phyloP scores from a whole-genome alignment of 1,140 invertebrate genomes.

The Sesamia nonagrioides region DNA sequence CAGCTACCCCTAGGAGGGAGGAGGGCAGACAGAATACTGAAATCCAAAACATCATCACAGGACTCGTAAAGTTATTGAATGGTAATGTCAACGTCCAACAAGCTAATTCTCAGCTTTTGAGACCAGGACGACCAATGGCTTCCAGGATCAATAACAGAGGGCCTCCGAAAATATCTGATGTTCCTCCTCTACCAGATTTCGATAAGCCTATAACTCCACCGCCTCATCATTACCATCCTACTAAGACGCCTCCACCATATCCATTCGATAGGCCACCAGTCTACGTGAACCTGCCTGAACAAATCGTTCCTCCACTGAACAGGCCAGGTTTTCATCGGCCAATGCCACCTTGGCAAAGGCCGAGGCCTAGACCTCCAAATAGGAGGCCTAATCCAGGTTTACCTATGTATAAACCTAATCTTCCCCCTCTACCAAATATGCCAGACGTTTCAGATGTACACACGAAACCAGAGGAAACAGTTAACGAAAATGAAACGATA shows the following conservation, averaged over 20 bases:
- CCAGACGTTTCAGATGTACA: conserved; percentile 60
- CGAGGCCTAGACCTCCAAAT: conserved; percentile 84
- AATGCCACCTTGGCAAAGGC: conserved; percentile 89
- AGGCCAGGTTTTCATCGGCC: conserved; percentile 88
- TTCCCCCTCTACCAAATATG: conserved; percentile 62
- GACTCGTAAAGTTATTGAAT: conserved; percentile 95
- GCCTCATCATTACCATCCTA: conserved; percentile 74
- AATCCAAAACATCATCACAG: conserved; percentile 96
- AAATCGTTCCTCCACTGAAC: conserved; percentile 90
- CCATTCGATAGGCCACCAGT: conserved; percentile 91
- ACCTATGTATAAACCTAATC: conserved; percentile 82
- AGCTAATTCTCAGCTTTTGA: conserved; percentile 89
- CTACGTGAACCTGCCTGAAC: conserved; percentile 92
- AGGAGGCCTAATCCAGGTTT: conserved; percentile 83
- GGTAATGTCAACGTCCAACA: conserved; percentile 94
- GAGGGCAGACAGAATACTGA: conserved; percentile 90
- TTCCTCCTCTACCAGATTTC: conserved; percentile 91
- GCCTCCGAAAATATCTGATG: conserved; percentile 93
- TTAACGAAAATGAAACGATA: conserved; percentile 74
- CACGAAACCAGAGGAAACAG: conserved; percentile 62
- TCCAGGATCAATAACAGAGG: conserved; percentile 96
- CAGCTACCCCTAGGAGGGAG: conserved; percentile 72
- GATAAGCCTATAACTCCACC: conserved; percentile 87
- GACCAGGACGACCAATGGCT: conserved; percentile 88
- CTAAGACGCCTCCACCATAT: conserved; percentile 89